These are phyloP conservation scores for Anthrax anthrax DNA, from an alignment of 2,888 invertebrate species.

Conservation along the genomic window DNA sequence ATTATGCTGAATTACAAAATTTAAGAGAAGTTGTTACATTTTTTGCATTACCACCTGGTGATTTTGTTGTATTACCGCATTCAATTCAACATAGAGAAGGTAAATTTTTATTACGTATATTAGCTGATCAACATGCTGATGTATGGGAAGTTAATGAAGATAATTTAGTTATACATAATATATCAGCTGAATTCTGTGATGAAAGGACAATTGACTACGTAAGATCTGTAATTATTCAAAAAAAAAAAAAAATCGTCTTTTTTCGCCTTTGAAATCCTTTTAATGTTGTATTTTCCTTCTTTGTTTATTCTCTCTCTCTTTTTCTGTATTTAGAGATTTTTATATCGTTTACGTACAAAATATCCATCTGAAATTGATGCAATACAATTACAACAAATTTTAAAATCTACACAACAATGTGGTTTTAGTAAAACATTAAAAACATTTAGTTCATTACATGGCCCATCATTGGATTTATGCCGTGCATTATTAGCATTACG, in stretches of 20 bases:
- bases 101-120: constrained; percentile 53
- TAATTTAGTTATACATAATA: constrained; percentile 52
- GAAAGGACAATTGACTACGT: constrained; percentile 41
- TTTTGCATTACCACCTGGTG: constrained; percentile 58
- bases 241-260: background rate
- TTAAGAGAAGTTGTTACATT: constrained; percentile 56
- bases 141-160: constrained; percentile 69
- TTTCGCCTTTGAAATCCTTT: too few relatives aligned
- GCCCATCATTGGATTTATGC: constrained; percentile 47
- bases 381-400: constrained; percentile 42
- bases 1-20: constrained; percentile 14
- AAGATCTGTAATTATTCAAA: constrained; percentile 15
- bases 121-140: constrained; percentile 57
- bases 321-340: constrained; percentile 11
- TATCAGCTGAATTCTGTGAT: constrained; percentile 44
- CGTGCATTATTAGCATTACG: constrained; percentile 53
- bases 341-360: constrained; percentile 24
- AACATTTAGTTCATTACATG: constrained; percentile 12
- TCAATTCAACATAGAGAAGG: constrained; percentile 52
- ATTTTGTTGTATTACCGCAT: constrained; percentile 60
- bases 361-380: constrained; percentile 49
- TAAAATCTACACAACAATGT: constrained; percentile 41
- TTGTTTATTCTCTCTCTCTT: too few relatives aligned
- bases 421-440: constrained; percentile 35
- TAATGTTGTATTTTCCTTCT: too few relatives aligned